These are phyloP conservation scores for Cassiopea andromeda DNA, from an alignment of 30 jellyfish, hydroid and myxozoan genomes.

Conservation along the genomic window DNA sequence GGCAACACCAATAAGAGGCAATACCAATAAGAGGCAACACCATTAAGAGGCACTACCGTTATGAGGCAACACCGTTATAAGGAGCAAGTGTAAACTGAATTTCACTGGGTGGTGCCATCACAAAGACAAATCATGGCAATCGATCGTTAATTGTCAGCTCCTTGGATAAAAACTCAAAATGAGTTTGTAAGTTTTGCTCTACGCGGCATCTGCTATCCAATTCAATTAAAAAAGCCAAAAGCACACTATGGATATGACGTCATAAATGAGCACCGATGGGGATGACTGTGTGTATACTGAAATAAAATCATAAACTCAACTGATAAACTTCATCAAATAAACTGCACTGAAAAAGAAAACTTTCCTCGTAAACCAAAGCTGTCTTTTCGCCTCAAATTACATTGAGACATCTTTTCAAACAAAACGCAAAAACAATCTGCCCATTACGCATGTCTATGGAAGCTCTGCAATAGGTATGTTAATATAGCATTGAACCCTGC, in stretches of 20 bases:
- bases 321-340: slow-evolving; percentile 1
- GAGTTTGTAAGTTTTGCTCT: background rate
- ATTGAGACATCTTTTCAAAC: background rate
- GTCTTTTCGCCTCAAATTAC: background rate
- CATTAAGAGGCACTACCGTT: background rate
- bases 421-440: slow-evolving; percentile 20
- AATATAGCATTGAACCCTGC: background rate
- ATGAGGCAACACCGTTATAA: background rate
- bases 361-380: background rate
- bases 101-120: too few species aligned
- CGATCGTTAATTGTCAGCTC: too few species aligned
- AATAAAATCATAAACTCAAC: slow-evolving; percentile 42
- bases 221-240: background rate
- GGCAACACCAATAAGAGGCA: background rate
- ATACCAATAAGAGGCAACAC: background rate
- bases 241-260: slow-evolving; percentile 4
- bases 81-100: background rate
- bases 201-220: background rate
- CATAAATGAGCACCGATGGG: background rate
- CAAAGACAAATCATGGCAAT: too few species aligned
- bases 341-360: background rate
- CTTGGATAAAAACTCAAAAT: too few species aligned
- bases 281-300: background rate
- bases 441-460: background rate
- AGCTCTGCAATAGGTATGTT: background rate